These are phyloP conservation scores for Polymixis flavicincta DNA, from an alignment of 2,888 invertebrate genomes.

Conservation along the genomic window DNA sequence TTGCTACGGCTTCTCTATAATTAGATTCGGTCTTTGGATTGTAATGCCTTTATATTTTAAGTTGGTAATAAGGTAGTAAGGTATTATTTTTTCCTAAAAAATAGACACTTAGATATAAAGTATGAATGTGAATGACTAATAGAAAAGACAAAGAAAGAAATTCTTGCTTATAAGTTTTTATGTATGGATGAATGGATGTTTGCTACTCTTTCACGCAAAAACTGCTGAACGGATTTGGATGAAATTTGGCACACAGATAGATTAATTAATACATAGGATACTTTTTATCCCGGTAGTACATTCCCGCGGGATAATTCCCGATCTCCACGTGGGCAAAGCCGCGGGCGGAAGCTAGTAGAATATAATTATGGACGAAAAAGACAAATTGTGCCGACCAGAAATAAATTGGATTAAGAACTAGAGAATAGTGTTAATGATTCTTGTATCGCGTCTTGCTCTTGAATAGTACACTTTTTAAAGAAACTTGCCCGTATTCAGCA, in stretches of 20 bases:
- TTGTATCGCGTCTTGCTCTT: not conserved
- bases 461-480: not conserved
- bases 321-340: too few species aligned
- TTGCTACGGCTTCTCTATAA: conserved; percentile 75
- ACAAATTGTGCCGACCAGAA: not conserved
- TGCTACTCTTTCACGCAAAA: too few species aligned
- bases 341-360: too few species aligned
- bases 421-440: not conserved
- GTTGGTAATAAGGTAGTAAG: not conserved
- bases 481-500: not conserved
- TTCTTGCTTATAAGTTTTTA: too few species aligned
- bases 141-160: too few species aligned
- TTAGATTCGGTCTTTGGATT: conserved; percentile 61
- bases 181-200: too few species aligned
- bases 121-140: too few species aligned
- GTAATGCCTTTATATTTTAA: conserved; percentile 45
- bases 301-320: too few species aligned
- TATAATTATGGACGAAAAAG: not conserved
- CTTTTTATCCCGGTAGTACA: too few species aligned
- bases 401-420: not conserved
- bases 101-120: not conserved
- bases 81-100: not conserved
- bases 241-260: too few species aligned
- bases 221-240: too few species aligned
- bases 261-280: too few species aligned